Base-by-base conservation (phyloP, 2,888 invertebrate species). In the Mantis religiosa region DNA sequence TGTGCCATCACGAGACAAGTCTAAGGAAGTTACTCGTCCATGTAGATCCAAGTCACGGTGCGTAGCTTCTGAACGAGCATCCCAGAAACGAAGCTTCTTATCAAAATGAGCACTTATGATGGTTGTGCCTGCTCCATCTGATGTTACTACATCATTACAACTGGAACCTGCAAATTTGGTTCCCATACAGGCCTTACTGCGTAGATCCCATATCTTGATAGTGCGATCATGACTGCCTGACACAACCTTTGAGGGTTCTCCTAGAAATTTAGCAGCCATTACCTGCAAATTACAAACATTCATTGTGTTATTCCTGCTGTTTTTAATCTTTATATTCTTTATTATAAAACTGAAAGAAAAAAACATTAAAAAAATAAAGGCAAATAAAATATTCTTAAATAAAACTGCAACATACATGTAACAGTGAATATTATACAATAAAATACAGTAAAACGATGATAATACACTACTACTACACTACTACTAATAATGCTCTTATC, bases 101-200 rank as follows among this genome's bases (percentile, higher is more conserved):
- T 99, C 99, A 93, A 98, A 99, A 94, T 99, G 99, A 34, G 99
- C 99, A 92, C 99, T 99, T 92, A 99, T 98, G 91, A 99, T 97
- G 88, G 97, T 97, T 28, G 97, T 96, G 83, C 97, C 98, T 20
- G 96, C 95, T 90, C 97, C 96, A 92, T 98, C 98, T 89, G 97
- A 96, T 91, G 98, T 98, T 91, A 99, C 98, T 90, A 99, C 95
- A 94, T 99, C 99, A 93, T 99, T 98, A 94, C 99, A 99, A 92
- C 98, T 98, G 81, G 99, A 99, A 83, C 98, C 99, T 89, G 98
- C 98, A 92, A 98, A 98, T 94, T 98, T 98, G 7, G 98, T 98
- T 93, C 97, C 97, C 91, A 97, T 96, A 93, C 98, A 98, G 89
- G 97, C 96, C 93, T 97, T 96, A 94, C 97, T 98, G 92, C 97